These are phyloP conservation scores for Trachops cirrhosus DNA, from an alignment of 2,797 vertebrate species.

Conservation along the genomic window DNA sequence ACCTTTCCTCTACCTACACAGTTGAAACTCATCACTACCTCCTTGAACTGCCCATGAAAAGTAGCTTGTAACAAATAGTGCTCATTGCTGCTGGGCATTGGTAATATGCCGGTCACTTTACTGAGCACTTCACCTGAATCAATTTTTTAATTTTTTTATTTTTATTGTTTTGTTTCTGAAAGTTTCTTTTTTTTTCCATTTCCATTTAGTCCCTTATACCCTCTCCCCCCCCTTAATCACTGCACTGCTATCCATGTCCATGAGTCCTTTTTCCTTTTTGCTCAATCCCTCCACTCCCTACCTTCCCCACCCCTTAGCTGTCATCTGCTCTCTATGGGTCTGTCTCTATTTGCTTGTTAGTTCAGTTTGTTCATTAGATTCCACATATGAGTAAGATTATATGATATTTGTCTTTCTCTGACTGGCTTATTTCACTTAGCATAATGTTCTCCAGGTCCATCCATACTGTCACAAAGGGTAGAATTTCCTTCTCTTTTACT, in stretches of 20 bases:
- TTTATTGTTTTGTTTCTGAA: neutral
- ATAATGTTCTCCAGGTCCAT: neutral
- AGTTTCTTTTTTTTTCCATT: neutral
- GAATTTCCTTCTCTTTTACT: neutral
- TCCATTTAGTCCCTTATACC: neutral
- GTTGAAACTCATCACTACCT: neutral
- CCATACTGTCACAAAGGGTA: too few species aligned
- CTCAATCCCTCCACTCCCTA: too few species aligned
- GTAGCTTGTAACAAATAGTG: rapidly evolving
- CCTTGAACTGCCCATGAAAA: rapidly evolving
- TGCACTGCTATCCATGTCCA: too few species aligned
- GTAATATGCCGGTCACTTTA: rapidly evolving
- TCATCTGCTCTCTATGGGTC: too few species aligned
- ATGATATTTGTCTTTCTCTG: neutral
- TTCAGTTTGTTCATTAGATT: too few species aligned
- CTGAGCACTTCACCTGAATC: neutral
- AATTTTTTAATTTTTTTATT: neutral
- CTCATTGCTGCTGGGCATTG: rapidly evolving
- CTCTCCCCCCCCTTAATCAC: neutral
- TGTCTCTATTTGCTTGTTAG: too few species aligned
- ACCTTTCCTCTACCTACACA: neutral
- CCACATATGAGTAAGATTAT: neutral
- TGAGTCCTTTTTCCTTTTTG: too few species aligned
- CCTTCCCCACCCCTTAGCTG: too few species aligned
- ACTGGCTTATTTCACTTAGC: neutral